These are phyloP conservation scores for Bergia sp. DNA, from an alignment of 92 coral and sea anemone genomes.

Conservation along the genomic window DNA sequence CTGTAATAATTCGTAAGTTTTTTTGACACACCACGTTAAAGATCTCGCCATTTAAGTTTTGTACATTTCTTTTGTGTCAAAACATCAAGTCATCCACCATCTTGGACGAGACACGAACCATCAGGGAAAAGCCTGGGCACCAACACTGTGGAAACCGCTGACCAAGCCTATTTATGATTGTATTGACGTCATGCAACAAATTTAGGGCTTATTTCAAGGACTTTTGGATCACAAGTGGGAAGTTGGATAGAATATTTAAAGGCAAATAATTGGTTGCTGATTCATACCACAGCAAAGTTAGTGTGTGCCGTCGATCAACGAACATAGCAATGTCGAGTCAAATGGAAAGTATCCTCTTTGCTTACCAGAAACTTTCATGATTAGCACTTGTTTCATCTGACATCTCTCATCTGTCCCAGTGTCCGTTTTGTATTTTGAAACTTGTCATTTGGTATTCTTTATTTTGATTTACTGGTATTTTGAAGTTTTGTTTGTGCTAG, in stretches of 20 bases:
- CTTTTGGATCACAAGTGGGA: not conserved
- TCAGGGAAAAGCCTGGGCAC: not conserved
- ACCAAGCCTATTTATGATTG: slow-evolving; percentile 1
- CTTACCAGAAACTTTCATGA: not conserved
- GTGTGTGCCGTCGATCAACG: not conserved
- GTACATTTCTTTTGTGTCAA: not conserved
- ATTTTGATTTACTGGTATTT: not conserved
- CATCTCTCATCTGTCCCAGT: not conserved
- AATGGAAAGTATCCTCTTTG: slow-evolving; percentile 97
- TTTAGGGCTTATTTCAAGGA: slow-evolving; percentile 13
- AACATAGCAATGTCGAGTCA: slow-evolving; percentile 72
- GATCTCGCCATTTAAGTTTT: not conserved
- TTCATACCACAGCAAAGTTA: not conserved
- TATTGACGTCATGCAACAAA: slow-evolving; percentile 29
- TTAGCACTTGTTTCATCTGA: too few species aligned
- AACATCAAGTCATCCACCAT: not conserved
- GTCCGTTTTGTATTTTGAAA: not conserved
- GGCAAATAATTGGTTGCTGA: not conserved
- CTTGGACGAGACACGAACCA: not conserved
- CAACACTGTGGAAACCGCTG: not conserved
- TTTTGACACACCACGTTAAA: not conserved
- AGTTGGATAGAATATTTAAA: not conserved
- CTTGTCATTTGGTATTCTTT: too few species aligned
- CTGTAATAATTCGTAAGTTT: not conserved
- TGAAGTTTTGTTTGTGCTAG: too few species aligned